Base-by-base conservation (phyloP, 2,113 vertebrate genomes). In the Sterrhoptilus dennistouni region DNA sequence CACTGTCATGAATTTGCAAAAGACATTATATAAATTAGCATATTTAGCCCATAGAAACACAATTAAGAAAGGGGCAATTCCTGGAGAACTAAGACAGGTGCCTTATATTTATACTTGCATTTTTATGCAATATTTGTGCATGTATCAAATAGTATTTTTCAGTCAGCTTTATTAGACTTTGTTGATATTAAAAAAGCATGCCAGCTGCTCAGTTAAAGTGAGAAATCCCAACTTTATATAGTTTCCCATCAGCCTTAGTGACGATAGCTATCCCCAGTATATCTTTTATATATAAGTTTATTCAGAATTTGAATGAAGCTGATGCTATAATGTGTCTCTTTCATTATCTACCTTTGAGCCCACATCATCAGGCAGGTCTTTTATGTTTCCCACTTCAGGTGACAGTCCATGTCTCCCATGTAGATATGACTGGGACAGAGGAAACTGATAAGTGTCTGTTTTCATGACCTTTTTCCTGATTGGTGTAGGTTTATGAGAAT, bases 51-150 rank as follows among this genome's bases (percentile, higher is more conserved):
- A 8, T 31, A 81, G 50, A 78, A 91, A n/a, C 4, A 87, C 38
- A 49, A 5, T 38, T 52, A 57, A 52, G 24, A 45, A 65, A 7
- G 2, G 2, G 9, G 0, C 3, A 81, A 6, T 4, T 38, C 3
- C 40, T 69, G 18, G 13, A 66, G 6, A 29, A 33, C 8, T 28
- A 54, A 33, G 20, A 29, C 18, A 44, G 5, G 28, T 53, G 6
- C 4, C 2, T 90, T 44, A 13, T 83, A 52, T 63, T 54, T 65
- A 8, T 44, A 28, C 1, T 52, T 38, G 31, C 5, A 18, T 65
- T 40, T 89, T 8, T 28, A 35, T 22, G 24, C 8, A 75, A 33
- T 42, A 63, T 12, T 59, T 76, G 3, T 45, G 5, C 5, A 14
- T 25, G 3, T 29, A 83, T 56, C 14, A 76, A 63, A 59, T 24